Conservation (phyloP, 2,888 invertebrate species). For the Baccha elongata region DNA sequence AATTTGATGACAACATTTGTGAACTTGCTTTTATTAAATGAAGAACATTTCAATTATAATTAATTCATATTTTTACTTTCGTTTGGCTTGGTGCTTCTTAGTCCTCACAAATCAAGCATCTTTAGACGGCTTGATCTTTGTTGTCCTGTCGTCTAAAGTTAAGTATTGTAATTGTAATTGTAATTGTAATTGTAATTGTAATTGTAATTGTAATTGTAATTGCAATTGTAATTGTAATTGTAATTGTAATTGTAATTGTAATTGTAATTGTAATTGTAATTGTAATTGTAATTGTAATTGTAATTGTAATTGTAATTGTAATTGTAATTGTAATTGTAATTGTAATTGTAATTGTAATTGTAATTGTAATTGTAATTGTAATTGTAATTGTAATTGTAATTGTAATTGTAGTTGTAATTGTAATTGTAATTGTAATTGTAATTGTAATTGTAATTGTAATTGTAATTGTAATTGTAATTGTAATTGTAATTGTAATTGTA, state of each 20-base stretch:
- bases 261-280: conserved; percentile 13
- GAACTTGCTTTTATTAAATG: no score
- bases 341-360: conserved; percentile 13
- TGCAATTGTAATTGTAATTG: conserved; percentile 10
- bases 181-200: conserved; percentile 13
- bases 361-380: conserved; percentile 13
- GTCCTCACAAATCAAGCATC: no score
- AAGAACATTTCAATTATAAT: no score
- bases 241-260: conserved; percentile 13
- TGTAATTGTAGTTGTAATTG: conserved; percentile 10
- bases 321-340: conserved; percentile 13
- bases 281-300: conserved; percentile 13
- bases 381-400: conserved; percentile 13
- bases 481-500: conserved; percentile 13
- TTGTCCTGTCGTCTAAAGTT: no score
- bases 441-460: conserved; percentile 13
- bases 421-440: conserved; percentile 13
- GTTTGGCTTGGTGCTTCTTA: no score
- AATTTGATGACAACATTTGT: no score
- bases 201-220: conserved; percentile 13
- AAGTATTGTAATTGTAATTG: conserved; percentile 13
- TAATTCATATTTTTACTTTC: no score
- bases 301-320: conserved; percentile 13
- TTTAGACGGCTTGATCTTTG: no score
- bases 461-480: conserved; percentile 13